Evolutionary conservation across 2,113 vertebrate species (phyloP), one percentile per base, ranked within the genome.

Genomic region (Chauna torquata): DNA sequence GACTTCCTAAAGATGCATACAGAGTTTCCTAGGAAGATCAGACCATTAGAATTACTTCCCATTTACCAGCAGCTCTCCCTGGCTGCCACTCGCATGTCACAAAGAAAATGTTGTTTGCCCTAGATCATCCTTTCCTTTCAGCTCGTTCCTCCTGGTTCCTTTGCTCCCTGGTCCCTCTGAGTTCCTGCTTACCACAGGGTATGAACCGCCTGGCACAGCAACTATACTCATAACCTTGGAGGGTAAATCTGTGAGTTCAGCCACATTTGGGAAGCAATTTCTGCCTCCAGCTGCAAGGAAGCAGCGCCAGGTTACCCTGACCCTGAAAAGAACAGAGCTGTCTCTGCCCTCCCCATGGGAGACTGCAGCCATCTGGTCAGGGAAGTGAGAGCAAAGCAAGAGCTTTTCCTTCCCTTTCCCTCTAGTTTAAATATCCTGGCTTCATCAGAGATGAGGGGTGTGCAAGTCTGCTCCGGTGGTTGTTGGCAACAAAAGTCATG

Each of bases 71-170:
- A 0, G 0, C 11, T 70, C 50, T 79, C 34, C 16, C 16, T 44
- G 15, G 12, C 72, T 15, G 72, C 38, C 3, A 1, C 6, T 64
- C 3, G 0, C 28, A 36, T 14, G 20, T 19, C 57, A 42, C 9
- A 82, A 59, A 77, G 49, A 4, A 74, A 81, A 10, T 15, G 32
- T 3, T 3, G 1, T 45, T 72, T 92, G 18, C 55, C 82, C n/a
- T 36, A 87, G 38, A 36, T 28, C 16, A 42, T 24, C 12, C 34
- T 72, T 84, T 81, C 12, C 27, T 27, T 59, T 61, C 78, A 69
- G 8, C n/a, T 65, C 45, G 24, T 1, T 42, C 36, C 16, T 69
- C 18, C 45, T 50, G 6, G 8, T 22, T 82, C 28, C 32, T 49
- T 59, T 84, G 64, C 32, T 77, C 44, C 32, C 24, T 66, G 14